Conservation (phyloP, 23 tunicate species). For the Corella eumyota region DNA sequence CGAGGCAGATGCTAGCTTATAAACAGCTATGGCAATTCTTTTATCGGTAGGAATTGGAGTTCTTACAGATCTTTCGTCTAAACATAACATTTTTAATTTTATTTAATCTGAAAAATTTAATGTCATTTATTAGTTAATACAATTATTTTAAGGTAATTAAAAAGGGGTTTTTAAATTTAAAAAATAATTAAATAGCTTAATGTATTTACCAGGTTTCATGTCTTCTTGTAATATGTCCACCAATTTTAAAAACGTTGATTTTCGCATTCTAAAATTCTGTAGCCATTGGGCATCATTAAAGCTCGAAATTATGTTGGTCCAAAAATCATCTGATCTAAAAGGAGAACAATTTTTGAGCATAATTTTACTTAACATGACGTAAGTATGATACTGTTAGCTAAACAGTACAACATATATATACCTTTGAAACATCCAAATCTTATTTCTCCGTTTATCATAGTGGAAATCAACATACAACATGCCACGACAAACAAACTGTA, state of each 20-base stretch:
- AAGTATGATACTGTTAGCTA: too few species aligned
- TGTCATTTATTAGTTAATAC: too few species aligned
- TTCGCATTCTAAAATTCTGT: background rate
- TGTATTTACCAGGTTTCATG: slow-evolving; percentile 4
- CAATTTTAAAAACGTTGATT: background rate
- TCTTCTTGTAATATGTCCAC: background rate
- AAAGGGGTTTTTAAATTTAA: too few species aligned
- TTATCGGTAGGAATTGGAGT: background rate
- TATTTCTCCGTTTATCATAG: slow-evolving; percentile 1
- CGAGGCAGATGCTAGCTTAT: slow-evolving; percentile 2
- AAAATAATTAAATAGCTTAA: background rate
- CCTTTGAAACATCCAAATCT: slow-evolving; percentile 10
- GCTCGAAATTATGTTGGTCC: background rate
- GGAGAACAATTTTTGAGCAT: too few species aligned
- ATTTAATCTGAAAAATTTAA: too few species aligned
- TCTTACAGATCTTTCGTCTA: background rate
- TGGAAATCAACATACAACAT: too few species aligned
- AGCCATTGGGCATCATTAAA: slow-evolving; percentile 6
- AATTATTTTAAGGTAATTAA: too few species aligned
- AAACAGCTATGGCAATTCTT: background rate
- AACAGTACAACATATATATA: too few species aligned
- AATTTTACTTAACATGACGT: too few species aligned
- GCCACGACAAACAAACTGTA: too few species aligned
- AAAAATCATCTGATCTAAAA: background rate
- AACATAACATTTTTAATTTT: background rate